Evolutionary conservation across 2,797 vertebrate genomes (phyloP), one percentile per base, ranked within the genome.

Genomic region (Coreius guichenoti): DNA sequence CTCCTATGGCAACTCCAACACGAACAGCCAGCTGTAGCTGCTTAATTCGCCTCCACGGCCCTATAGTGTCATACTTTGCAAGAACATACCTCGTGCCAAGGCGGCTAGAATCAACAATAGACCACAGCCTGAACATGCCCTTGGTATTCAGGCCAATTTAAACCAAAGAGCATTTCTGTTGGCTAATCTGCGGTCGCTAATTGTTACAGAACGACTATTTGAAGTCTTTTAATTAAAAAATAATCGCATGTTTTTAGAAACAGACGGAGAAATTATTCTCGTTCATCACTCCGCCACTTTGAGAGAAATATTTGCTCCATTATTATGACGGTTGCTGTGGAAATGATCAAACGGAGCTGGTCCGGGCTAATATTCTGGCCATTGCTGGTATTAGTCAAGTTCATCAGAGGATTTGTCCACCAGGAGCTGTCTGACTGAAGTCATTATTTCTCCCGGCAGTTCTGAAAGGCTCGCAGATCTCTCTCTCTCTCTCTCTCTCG

Each of bases 1-100:
- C 89, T 90, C 80, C 89, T 90, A 88, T 90, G 89, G 90, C 89
- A 91, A 90, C 89, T 89, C 88, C 11, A 87, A 82, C 89, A 73
- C 31, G 29, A 83, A 73, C 79, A 85, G 67, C 81, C 86, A 84
- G 76, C 54, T 81, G 49, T 36, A 85, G 83, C 65, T 70, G 77
- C 67, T 67, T 51, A 80, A 80, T 73, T 67, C 43, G 79, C 47
- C 84, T 79, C 79, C 79, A 47, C 54, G 69, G 47, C 79, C 43
- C 45, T 81, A 68, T 63, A 74, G 56, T 84, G 83, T 83, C 79
- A 84, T 73, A 79, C 19, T 86, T 88, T 84, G 23, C 23, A 14
- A 80, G 78, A 85, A 73, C n/a, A 11, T 67, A n/a, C 45, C n/a
- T 70, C 45, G n/a, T 45, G 82, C 86, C 88, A 88, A 67, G 69